Evolutionary conservation across 2,113 vertebrate genomes (phyloP), one percentile per base, ranked within the genome.

Genomic region (Turnix velox): DNA sequence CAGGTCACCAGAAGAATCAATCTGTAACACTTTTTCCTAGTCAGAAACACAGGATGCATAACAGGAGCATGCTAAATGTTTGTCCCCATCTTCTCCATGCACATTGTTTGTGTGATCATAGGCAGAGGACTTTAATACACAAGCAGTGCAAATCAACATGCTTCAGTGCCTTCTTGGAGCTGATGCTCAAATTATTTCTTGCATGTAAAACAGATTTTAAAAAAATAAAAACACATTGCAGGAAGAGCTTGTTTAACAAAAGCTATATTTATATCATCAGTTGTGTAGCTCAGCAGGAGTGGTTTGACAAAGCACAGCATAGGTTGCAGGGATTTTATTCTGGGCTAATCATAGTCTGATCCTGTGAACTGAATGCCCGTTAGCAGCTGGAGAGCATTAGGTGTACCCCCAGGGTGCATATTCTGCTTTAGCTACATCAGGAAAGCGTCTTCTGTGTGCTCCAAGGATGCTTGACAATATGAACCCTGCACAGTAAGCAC

Each of bases 251-350:
- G 63, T 77, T 94, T 84, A 94, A 95, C 83, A 94, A 95, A 93
- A 94, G 57, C 91, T 89, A 72, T 92, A 91, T 93, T 96, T 94
- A 84, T 91, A 73, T 84, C 84, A 87, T 94, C 84, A 84, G 88
- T 88, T 93, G 51, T 31, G 51, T 69, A 69, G 76, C 88, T 94
- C 87, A 91, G 81, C 91, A 65, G 74, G 89, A 75, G 54, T 27
- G 58, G 87, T 86, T 78, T 75, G 58, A 87, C 45, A 92, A 74
- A 94, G 62, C 87, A 86, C 73, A 90, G 67, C 63, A 86, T 31
- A 46, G 37, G 77, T 51, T 84, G 68, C 9, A 65, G 54, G 55
- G 28, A 71, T 84, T 84, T 92, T 91, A 75, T 87, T 91, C 45
- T 78, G 69, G 48, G 52, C 69, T 84, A 31, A 80, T 54, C 81